Evolutionary conservation across 2,113 vertebrate genomes (phyloP).

Genomic region (Pimephales promelas): DNA sequence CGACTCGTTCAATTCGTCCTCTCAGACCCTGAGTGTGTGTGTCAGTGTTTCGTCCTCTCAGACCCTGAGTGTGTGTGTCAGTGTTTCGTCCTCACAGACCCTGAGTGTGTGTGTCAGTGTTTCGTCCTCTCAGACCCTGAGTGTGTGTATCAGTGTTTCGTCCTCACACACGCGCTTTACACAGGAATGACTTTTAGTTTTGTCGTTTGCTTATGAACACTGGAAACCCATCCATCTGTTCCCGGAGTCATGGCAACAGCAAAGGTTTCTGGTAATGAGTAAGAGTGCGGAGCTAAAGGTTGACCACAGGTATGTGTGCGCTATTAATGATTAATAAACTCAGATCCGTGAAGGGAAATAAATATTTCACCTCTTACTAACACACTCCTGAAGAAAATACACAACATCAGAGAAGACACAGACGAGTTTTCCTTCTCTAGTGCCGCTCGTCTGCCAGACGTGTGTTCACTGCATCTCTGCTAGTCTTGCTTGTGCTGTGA

Average conservation of each 20-base stretch:
- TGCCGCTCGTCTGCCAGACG: not conserved
- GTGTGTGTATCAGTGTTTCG: slow-evolving; percentile 45
- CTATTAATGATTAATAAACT: slow-evolving; percentile 71
- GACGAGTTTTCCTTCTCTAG: not conserved
- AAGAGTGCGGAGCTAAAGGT: slow-evolving; percentile 77
- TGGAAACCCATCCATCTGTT: slow-evolving; percentile 58
- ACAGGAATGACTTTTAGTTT: slow-evolving; percentile 32
- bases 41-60: not conserved
- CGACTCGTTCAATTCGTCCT: not conserved
- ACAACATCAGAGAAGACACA: not conserved
- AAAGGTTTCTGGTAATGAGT: slow-evolving; percentile 71
- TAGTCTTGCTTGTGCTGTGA: too few species aligned
- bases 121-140: slow-evolving; percentile 14
- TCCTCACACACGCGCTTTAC: not conserved
- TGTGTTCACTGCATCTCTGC: too few species aligned
- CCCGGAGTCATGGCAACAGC: slow-evolving; percentile 72
- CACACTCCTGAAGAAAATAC: not conserved
- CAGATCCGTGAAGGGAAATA: not conserved
- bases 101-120: too few species aligned
- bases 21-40: too few species aligned
- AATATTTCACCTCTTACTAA: not conserved
- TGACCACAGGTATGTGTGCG: slow-evolving; percentile 69
- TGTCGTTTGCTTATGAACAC: slow-evolving; percentile 59
- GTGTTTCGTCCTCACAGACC: slow-evolving; percentile 35
- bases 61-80: slow-evolving; percentile 25